Percentiles rank a stretch among this genome's conserved stretches.
Conservation (phyloP, 2,888 invertebrate species). For the Xylocampa areola region DNA sequence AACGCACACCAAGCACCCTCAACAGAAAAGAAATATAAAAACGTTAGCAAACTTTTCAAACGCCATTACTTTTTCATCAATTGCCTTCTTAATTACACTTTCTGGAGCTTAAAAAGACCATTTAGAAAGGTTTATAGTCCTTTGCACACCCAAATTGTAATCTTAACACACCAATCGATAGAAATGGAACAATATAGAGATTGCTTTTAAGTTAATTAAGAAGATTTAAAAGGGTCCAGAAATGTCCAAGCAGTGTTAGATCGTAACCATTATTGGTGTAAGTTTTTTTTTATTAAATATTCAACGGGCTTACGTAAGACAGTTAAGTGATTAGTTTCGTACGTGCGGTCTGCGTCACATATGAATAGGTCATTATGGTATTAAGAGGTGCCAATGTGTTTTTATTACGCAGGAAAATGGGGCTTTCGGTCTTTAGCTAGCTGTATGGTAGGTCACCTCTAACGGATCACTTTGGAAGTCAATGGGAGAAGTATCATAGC, state of each 20-base stretch:
- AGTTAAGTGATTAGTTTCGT: constrained; percentile 55
- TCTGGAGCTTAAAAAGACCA: constrained; percentile 63
- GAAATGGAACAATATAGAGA: constrained; percentile 74
- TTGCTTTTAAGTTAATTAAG: constrained; percentile 78
- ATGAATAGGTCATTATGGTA: constrained; percentile 6
- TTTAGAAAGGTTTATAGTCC: constrained; percentile 64
- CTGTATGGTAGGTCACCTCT: no score
- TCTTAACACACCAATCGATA: constrained; percentile 74
- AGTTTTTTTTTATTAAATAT: constrained; percentile 56
- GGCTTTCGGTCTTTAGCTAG: no score
- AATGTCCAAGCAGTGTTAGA: constrained; percentile 71
- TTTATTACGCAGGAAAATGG: constrained; percentile 14
- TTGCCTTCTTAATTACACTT: constrained; percentile 53
- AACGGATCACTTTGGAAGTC: no score
- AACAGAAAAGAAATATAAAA: constrained; percentile 14
- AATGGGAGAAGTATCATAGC: no score
- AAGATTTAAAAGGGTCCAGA: constrained; percentile 75
- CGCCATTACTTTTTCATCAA: constrained; percentile 53
- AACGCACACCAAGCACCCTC: no score
- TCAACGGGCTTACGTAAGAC: constrained; percentile 51
- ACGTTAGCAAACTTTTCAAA: constrained; percentile 31
- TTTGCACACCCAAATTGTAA: constrained; percentile 71
- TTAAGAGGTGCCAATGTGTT: constrained; percentile 31
- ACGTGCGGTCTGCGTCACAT: no score
- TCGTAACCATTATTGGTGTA: constrained; percentile 66